These are phyloP conservation scores for Lordiphosa mommai DNA, from an alignment of 1,140 invertebrate genomes.

Conservation along the genomic window DNA sequence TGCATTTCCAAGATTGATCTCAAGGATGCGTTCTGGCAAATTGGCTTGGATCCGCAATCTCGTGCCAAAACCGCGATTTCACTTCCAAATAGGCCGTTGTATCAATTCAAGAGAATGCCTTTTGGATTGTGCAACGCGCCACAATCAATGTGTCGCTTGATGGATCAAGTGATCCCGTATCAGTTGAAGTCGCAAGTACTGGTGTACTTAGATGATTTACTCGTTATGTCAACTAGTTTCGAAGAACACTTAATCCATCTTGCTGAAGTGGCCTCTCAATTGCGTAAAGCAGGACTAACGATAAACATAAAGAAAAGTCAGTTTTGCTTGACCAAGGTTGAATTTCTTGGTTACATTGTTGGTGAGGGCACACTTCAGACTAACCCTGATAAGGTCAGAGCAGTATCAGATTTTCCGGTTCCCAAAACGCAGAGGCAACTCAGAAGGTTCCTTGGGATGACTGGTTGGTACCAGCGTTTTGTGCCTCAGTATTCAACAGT, in stretches of 20 bases:
- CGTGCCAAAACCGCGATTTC: conserved; percentile 79
- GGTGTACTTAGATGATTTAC: too few relatives aligned
- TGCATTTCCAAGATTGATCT: conserved; percentile 14
- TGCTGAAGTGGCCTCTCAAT: too few relatives aligned
- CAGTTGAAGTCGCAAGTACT: too few relatives aligned
- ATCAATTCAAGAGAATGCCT: too few relatives aligned
- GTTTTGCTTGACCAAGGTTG: not conserved
- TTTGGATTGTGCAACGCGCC: conserved; percentile 3
- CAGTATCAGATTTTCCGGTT: not conserved
- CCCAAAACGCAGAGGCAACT: not conserved
- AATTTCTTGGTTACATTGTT: not conserved
- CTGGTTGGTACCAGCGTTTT: conserved; percentile 5
- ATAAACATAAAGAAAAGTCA: not conserved
- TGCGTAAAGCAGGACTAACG: too few relatives aligned
- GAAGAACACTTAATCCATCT: too few relatives aligned
- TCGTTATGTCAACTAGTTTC: too few relatives aligned
- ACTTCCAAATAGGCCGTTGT: conserved; percentile 68
- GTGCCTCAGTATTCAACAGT: not conserved
- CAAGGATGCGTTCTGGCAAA: conserved; percentile 65
- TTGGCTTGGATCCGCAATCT: conserved; percentile 46
- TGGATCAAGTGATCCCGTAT: conserved; percentile 6
- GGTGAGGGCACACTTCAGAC: not conserved
- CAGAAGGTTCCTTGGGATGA: not conserved
- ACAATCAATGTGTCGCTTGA: conserved; percentile 1
- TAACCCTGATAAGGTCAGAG: not conserved